Base-by-base conservation (phyloP, 2,113 vertebrate genomes). In the Gavialis gangeticus region DNA sequence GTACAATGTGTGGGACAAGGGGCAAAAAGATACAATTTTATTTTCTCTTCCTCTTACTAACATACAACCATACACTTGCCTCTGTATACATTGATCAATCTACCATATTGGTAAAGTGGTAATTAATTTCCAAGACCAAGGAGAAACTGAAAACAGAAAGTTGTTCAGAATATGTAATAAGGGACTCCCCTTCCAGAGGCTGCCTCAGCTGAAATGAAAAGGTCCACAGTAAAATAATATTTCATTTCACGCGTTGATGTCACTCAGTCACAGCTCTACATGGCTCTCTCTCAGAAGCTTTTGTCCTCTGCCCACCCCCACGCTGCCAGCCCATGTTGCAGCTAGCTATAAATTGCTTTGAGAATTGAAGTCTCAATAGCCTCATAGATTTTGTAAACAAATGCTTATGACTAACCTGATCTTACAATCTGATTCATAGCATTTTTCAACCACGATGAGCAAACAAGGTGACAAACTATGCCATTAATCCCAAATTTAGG, bases 241-340 rank as follows among this genome's bases (percentile, higher is more conserved):
- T 95, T 95, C 79, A 94, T 96, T 94, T 96, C 87, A 93, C 83
- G 87, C 87, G 91, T 94, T 93, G 85, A 86, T 90, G 92, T 94
- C 93, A 75, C 94, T 92, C 84, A 90, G 87, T 94, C 93, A 92
- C 94, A 89, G 93, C 85, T 85, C 84, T 56, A 75, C 0, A 0
- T 54, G 46, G 87, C 71, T 71, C 75, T 92, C 63, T 59, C 73
- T 91, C 91, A 75, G 73, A 92, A 93, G 66, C 83, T 85, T 93
- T 54, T 16, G 27, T 58, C 34, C 82, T 63, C 78, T 92, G 89
- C 94, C 94, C 91, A 93, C n/a, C 27, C 88, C 55, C 81, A 79
- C 85, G 87, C 24, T 55, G 10, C 77, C 82, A 86, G 77, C 24
- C 93, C 82, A 89, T 95, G 95, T 93, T 64, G 60, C 6, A 27